Conservation (phyloP, 1,140 invertebrate species). For the Drosophila hydei region DNA sequence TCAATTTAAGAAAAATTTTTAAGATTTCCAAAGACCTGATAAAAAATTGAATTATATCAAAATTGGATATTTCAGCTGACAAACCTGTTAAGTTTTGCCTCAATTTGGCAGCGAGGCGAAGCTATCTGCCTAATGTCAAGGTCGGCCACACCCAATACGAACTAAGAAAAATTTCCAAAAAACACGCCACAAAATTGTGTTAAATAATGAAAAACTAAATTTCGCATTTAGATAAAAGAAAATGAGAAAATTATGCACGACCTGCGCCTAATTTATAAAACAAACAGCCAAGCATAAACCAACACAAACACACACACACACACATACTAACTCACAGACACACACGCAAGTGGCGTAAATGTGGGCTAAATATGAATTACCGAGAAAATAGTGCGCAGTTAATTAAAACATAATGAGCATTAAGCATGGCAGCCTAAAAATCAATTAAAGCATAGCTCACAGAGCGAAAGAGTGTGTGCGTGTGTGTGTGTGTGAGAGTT, state of each 20-base stretch:
- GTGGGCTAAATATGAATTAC: slow-evolving; percentile 77
- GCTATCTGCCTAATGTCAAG: slow-evolving; percentile 25
- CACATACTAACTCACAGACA: slow-evolving; percentile 10
- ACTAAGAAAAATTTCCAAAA: slow-evolving; percentile 3
- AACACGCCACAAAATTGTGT: slow-evolving; percentile 48
- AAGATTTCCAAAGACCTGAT: too few species aligned
- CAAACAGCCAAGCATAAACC: slow-evolving; percentile 54
- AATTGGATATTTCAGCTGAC: too few species aligned
- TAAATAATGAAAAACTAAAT: slow-evolving; percentile 83
- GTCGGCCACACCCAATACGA: slow-evolving; percentile 23
- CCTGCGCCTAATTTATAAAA: slow-evolving; percentile 68
- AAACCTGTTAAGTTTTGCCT: neutral
- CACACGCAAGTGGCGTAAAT: slow-evolving; percentile 36
- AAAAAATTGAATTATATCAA: neutral
- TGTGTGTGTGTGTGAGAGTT: neutral
- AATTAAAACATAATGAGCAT: slow-evolving; percentile 79
- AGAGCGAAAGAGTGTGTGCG: slow-evolving; percentile 17
- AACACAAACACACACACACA: slow-evolving; percentile 13
- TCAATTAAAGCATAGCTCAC: slow-evolving; percentile 62
- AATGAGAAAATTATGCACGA: slow-evolving; percentile 78
- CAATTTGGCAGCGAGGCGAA: neutral
- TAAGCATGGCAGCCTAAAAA: slow-evolving; percentile 67
- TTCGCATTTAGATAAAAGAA: slow-evolving; percentile 76
- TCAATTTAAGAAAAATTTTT: too few species aligned
- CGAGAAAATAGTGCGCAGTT: slow-evolving; percentile 75